A percentile compares a stretch with the other conserved stretches of the same genome.
These are phyloP conservation scores for Pandemis corylana DNA, from an alignment of 2,888 invertebrate genomes.

Conservation along the genomic window DNA sequence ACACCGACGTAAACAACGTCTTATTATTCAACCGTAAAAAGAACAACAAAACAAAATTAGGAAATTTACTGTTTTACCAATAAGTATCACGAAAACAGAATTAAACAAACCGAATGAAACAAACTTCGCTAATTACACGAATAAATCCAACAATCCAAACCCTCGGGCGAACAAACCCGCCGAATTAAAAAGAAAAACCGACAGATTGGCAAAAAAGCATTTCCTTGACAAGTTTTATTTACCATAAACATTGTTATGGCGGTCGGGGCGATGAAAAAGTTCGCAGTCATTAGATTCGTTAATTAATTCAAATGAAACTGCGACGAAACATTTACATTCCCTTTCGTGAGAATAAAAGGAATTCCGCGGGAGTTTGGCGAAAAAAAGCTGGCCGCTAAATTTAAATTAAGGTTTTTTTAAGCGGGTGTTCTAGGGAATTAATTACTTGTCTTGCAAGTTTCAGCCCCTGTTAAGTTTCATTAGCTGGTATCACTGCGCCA, in stretches of 20 bases:
- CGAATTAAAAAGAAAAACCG: slow-evolving; percentile 77
- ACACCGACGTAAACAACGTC: slow-evolving; percentile 54
- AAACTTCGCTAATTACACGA: slow-evolving; percentile 84
- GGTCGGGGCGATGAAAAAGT: slow-evolving; percentile 78
- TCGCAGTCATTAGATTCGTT: slow-evolving; percentile 82
- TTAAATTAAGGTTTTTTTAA: slow-evolving; percentile 81
- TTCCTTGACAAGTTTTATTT: slow-evolving; percentile 84
- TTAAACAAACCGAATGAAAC: slow-evolving; percentile 78
- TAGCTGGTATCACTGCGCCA: slow-evolving; percentile 65
- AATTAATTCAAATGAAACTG: slow-evolving; percentile 85
- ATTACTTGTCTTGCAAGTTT: slow-evolving; percentile 78
- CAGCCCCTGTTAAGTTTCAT: slow-evolving; percentile 68
- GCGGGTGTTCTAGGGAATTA: slow-evolving; percentile 74
- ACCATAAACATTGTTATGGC: slow-evolving; percentile 82
- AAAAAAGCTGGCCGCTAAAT: slow-evolving; percentile 71
- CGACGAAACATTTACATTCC: slow-evolving; percentile 80
- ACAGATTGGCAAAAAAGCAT: slow-evolving; percentile 78
- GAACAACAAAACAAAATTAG: slow-evolving; percentile 45
- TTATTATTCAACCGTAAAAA: slow-evolving; percentile 33
- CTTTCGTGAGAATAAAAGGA: slow-evolving; percentile 69
- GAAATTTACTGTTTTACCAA: slow-evolving; percentile 70
- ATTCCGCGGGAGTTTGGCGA: slow-evolving; percentile 64
- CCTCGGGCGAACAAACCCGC: slow-evolving; percentile 69
- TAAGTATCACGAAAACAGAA: slow-evolving; percentile 73
- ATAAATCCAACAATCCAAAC: slow-evolving; percentile 80